Percentiles rank a stretch among this genome's conserved stretches.
Evolutionary conservation across 2,888 invertebrate genomes (phyloP).

Genomic region (Rhogogaster chlorosoma): DNA sequence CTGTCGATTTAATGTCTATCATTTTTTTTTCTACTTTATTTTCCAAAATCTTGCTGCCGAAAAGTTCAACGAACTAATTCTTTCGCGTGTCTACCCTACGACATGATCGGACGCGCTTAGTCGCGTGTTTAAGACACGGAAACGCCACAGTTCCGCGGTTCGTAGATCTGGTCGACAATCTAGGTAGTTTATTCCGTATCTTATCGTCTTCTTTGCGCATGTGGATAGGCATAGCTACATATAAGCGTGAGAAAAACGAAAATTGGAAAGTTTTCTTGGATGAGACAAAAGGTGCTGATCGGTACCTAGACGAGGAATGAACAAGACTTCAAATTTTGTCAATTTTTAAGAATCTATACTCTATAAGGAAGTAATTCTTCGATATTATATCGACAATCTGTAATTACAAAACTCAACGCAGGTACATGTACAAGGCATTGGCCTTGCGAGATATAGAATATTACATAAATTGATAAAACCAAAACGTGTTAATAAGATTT

Average conservation of each 20-base stretch:
- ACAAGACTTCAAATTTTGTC: not conserved
- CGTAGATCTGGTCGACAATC: slow-evolving; percentile 26
- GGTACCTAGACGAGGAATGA: not conserved
- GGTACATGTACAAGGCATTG: too few species aligned
- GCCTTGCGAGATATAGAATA: not conserved
- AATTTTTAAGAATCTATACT: too few species aligned
- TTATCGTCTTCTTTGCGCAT: not conserved
- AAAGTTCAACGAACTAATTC: slow-evolving; percentile 36
- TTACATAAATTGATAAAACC: slow-evolving; percentile 3
- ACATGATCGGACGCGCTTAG: slow-evolving; percentile 29
- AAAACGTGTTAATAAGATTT: not conserved
- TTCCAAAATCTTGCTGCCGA: not conserved
- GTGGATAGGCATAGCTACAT: not conserved
- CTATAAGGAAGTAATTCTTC: not conserved
- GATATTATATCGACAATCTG: not conserved
- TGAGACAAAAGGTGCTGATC: not conserved
- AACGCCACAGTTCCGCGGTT: slow-evolving; percentile 23
- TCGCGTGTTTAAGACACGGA: slow-evolving; percentile 38
- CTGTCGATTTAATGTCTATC: not conserved
- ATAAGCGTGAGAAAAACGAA: slow-evolving; percentile 20
- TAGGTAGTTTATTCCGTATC: slow-evolving; percentile 14
- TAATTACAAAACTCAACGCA: not conserved
- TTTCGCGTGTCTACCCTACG: slow-evolving; percentile 21
- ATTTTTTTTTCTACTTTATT: not conserved
- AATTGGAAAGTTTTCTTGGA: slow-evolving; percentile 11